Percentiles rank a stretch among this genome's conserved stretches.
Conservation (phyloP, 2,888 invertebrate genomes). For the Stenodera caucasica region DNA sequence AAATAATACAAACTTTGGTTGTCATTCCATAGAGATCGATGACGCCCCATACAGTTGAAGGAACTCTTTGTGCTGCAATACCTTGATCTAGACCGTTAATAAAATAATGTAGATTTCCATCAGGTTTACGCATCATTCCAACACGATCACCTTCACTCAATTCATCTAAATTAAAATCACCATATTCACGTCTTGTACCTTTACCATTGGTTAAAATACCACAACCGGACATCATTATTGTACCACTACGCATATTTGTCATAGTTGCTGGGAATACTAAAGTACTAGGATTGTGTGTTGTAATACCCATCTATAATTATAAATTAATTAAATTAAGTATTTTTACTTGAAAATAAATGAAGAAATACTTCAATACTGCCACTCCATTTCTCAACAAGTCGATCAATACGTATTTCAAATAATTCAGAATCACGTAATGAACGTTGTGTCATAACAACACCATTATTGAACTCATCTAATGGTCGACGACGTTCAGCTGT, state of each 20-base stretch:
- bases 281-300: slow-evolving; percentile 87
- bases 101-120: slow-evolving; percentile 86
- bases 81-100: slow-evolving; percentile 94
- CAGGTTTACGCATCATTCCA: slow-evolving; percentile 84
- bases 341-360: not conserved
- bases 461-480: slow-evolving; percentile 93
- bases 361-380: slow-evolving; percentile 76
- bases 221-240: slow-evolving; percentile 96
- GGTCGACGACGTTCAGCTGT: slow-evolving; percentile 87
- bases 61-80: slow-evolving; percentile 81
- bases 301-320: slow-evolving; percentile 75
- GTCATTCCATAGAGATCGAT: slow-evolving; percentile 96
- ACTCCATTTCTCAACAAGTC: slow-evolving; percentile 94
- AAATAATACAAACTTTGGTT: slow-evolving; percentile 63
- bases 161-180: slow-evolving; percentile 91
- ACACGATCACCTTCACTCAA: slow-evolving; percentile 90
- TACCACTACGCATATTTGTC: slow-evolving; percentile 93
- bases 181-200: slow-evolving; percentile 90
- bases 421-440: slow-evolving; percentile 85
- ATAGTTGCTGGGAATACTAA: slow-evolving; percentile 94
- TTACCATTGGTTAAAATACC: slow-evolving; percentile 96
- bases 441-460: slow-evolving; percentile 92
- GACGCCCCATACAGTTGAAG: slow-evolving; percentile 86
- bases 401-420: slow-evolving; percentile 93
- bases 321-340: not conserved